Evolutionary conservation across 1,140 invertebrate genomes (phyloP).

Genomic region (Oncopeltus fasciatus): DNA sequence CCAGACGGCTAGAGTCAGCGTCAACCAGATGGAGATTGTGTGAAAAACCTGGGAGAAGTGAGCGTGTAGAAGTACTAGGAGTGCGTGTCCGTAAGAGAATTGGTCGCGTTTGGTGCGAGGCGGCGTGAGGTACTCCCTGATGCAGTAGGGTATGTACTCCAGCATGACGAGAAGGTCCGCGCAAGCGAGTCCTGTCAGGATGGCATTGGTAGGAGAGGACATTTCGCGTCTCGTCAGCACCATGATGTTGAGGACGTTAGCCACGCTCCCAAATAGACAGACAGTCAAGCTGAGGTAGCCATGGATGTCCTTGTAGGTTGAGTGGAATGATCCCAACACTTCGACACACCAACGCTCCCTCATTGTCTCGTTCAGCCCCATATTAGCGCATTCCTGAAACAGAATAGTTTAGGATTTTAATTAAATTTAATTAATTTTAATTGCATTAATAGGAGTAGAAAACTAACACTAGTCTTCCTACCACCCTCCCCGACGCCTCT

Average conservation of each 20-base stretch:
- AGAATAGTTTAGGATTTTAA: too few species aligned
- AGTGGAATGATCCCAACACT: conserved; percentile 31
- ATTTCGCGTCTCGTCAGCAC: conserved; percentile 81
- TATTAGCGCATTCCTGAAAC: not conserved
- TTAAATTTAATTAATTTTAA: too few species aligned
- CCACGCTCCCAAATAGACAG: conserved; percentile 80
- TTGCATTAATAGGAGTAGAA: too few species aligned
- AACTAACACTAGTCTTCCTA: too few species aligned
- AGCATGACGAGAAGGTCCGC: conserved; percentile 85
- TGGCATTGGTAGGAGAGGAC: conserved; percentile 80
- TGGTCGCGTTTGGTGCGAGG: conserved; percentile 32
- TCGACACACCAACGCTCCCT: conserved; percentile 30
- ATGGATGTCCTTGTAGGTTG: conserved; percentile 40
- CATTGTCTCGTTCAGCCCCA: not conserved
- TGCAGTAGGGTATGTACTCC: conserved; percentile 79
- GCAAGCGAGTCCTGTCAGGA: conserved; percentile 76
- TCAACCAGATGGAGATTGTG: conserved; percentile 84
- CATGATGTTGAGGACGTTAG: conserved; percentile 87
- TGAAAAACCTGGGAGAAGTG: conserved; percentile 74
- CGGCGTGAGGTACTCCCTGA: conserved; percentile 57
- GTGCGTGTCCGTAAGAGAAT: conserved; percentile 60
- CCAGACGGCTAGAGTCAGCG: conserved; percentile 82
- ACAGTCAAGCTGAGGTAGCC: conserved; percentile 62
- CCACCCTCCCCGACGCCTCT: too few species aligned
- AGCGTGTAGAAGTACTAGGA: conserved; percentile 69